Conservation (phyloP, 2,113 vertebrate species). For the Hippocampus guttulatus region DNA sequence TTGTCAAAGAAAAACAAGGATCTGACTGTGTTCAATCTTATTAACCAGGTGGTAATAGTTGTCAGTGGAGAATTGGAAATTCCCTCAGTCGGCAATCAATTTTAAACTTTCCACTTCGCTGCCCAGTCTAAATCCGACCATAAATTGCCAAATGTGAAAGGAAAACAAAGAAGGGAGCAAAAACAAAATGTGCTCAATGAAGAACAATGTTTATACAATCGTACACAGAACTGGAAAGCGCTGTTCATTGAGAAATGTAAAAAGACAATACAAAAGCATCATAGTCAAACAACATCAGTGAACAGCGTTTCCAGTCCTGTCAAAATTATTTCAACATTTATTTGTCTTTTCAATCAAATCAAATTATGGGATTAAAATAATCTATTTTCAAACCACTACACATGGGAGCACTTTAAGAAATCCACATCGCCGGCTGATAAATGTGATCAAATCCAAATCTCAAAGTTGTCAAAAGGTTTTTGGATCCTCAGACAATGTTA, state of each 20-base stretch:
- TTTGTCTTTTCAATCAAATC: constrained; percentile 27
- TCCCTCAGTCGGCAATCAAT: constrained; percentile 23
- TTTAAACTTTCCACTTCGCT: constrained; percentile 23
- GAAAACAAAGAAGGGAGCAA: constrained; percentile 33
- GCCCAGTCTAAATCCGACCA: constrained; percentile 33
- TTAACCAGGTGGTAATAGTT: constrained; percentile 20
- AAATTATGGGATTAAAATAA: constrained; percentile 8
- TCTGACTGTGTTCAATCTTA: constrained; percentile 25
- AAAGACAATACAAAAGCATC: neutral
- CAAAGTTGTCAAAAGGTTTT: constrained; percentile 7
- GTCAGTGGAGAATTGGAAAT: constrained; percentile 34
- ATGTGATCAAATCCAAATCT: constrained; percentile 1
- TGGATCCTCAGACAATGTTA: neutral
- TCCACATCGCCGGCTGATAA: constrained; percentile 18
- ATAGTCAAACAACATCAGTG: neutral
- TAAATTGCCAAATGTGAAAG: constrained; percentile 38
- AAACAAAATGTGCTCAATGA: constrained; percentile 17
- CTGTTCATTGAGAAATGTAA: neutral
- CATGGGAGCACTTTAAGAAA: constrained; percentile 33
- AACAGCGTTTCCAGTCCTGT: neutral
- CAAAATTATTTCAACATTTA: constrained; percentile 15
- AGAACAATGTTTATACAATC: neutral
- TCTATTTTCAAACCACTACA: constrained; percentile 14
- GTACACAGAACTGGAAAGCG: neutral
- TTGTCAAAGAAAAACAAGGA: constrained; percentile 18